Evolutionary conservation across 2,888 invertebrate genomes (phyloP), one percentile per base, ranked within the genome.

Genomic region (Amphipoea lucens): DNA sequence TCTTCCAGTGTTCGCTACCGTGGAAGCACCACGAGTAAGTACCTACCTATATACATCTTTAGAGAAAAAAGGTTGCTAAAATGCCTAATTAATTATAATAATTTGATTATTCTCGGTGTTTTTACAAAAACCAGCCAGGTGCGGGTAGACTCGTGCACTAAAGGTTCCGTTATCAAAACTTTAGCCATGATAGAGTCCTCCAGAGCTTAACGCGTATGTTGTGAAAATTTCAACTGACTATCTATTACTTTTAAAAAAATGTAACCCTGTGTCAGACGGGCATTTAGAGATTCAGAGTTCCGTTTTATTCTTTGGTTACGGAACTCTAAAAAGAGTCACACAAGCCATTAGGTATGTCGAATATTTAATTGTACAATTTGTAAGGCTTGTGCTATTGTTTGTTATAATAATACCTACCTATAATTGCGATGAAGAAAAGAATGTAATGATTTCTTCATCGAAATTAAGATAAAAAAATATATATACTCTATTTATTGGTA

Each of bases 391-490:
- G n/a, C 57, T 57, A 57, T 42, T 57, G 11, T n/a, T 40, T 57
- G n/a, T n/a, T 42, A 57, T 40, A 57, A n/a, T 71, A 71, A 57
- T 71, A 42, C 14, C 9, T 69, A 69, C 17, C 17, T 17, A 11
- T 54, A n/a, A 71, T 71, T n/a, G n/a, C 57, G 57, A 71, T 71
- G 40, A 71, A 71, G 57, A 40, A 71, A 40, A 71, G 20, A 57
- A 57, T n/a, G 20, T 2, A 71, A 57, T 71, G n/a, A 40, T 71
- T 54, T 70, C 54, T 70, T n/a, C 54, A 71, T 40, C 5, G 11
- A n/a, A 40, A 6, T 29, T 14, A 29, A 62, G 29, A 6, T 29
- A 6, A 29, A 29, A 14, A 62, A n/a, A 60, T 4, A n/a, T 11
- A 12, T 1, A 1, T 23, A 12, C 1, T 40, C 14, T 14, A 14